Percentiles rank a stretch among this genome's conserved stretches.
Conservation (phyloP, 2,888 invertebrate genomes). For the Lymantria monacha region DNA sequence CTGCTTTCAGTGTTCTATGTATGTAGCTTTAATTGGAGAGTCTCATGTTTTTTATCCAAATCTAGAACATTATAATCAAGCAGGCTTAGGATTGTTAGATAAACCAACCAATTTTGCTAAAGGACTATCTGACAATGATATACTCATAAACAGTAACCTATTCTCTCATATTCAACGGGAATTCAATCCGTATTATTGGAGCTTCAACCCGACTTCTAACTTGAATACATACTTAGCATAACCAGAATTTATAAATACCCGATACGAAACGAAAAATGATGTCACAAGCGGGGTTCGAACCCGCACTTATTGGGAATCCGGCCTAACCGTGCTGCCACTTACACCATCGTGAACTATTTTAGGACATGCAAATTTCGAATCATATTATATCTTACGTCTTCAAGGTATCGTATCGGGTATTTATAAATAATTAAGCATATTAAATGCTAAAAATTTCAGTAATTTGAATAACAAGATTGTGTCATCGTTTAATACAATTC, state of each 20-base stretch:
- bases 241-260: not conserved
- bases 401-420: no score
- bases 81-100: not conserved
- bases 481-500: no score
- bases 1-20: slow-evolving; percentile 14
- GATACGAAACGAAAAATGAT: no score
- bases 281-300: no score
- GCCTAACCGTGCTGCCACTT: no score
- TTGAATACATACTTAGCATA: not conserved
- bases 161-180: not conserved
- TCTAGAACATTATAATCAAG: not conserved
- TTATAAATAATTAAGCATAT: no score
- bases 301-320: no score
- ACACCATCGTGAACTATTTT: no score
- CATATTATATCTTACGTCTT: no score
- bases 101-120: not conserved
- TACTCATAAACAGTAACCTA: not conserved
- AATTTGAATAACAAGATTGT: no score
- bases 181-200: not conserved
- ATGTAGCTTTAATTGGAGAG: slow-evolving; percentile 5
- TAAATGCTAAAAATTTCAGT: no score
- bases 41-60: not conserved
- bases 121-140: not conserved
- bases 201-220: not conserved
- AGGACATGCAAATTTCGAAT: no score